Evolutionary conservation across 1,140 invertebrate species (phyloP), one percentile per base, ranked within the genome.

Genomic region (Brachionus koreanus): DNA sequence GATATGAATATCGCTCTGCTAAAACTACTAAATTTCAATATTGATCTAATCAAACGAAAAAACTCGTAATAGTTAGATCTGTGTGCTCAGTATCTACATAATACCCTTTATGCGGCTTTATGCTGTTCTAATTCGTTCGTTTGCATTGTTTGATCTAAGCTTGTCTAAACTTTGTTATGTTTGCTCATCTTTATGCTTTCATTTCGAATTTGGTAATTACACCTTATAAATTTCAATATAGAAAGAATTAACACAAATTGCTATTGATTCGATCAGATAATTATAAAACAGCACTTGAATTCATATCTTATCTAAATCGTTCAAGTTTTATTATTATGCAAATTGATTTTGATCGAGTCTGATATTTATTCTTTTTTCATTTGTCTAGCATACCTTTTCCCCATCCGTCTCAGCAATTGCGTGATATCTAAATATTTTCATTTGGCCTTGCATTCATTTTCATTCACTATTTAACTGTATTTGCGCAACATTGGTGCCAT

Each of bases 1-100:
- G 65, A 69, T 69, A 69, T 19, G 65, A 69, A 69, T 69, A 69
- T 69, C 65, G 65, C 65, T 69, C 29, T 69, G 65, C 65, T 69
- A 69, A 69, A 69, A 69, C 65, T 69, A 69, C 65, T 69, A 69
- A 69, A 69, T 69, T 74, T 74, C 69, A 74, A 74, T 74, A 74
- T 74, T 74, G 69, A 74, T 74, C 42, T 74, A 74, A 74, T 74
- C 37, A 74, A 74, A 74, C 42, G 69, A 74, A 74, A 74, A 46
- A 49, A 46, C 12, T 46, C 42, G 39, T 74, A 46, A 33, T 74
- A 69, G 65, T 39, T 42, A 37, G 33, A 69, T 69, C 33, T 69
- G 65, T 69, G 63, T 65, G 25, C 29, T 69, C 65, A 37, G 37
- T 37, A 37, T 39, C 65, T 46, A 29, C 29, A 29, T 29, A 46